phyloP scores from a whole-genome alignment of 2,113 vertebrate genomes.

The Phasianus colchicus region DNA sequence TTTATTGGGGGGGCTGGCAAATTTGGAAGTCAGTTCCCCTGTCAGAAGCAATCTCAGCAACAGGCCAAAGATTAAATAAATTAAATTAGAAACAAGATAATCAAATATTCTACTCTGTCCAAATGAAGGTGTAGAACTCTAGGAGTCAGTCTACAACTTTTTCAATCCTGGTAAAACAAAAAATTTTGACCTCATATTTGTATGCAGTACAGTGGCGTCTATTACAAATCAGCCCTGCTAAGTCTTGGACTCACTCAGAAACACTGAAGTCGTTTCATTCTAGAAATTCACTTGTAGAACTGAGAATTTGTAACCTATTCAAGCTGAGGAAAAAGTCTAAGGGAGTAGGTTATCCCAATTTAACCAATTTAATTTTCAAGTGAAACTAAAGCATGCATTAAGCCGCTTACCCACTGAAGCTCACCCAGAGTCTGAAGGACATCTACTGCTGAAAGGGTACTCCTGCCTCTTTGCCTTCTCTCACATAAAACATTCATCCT shows the following conservation, averaged over 20 bases:
- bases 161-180: rapidly evolving
- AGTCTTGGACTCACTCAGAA: neutral
- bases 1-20: neutral
- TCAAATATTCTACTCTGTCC: neutral
- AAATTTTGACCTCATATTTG: neutral
- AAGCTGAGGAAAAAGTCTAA: neutral
- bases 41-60: neutral
- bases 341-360: neutral
- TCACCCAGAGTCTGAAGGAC: neutral
- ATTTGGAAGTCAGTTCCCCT: neutral
- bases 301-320: neutral
- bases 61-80: neutral
- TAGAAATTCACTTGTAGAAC: neutral
- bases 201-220: neutral
- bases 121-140: neutral
- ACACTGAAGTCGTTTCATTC: neutral
- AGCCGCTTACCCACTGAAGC: neutral
- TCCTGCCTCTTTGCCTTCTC: neutral
- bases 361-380: neutral
- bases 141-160: neutral
- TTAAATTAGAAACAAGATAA: neutral
- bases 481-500: neutral
- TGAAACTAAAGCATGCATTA: neutral
- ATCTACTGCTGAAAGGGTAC: neutral
- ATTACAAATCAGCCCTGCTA: neutral